Conservation (phyloP, 64 coral and sea anemone species). For the Porites australiensis region DNA sequence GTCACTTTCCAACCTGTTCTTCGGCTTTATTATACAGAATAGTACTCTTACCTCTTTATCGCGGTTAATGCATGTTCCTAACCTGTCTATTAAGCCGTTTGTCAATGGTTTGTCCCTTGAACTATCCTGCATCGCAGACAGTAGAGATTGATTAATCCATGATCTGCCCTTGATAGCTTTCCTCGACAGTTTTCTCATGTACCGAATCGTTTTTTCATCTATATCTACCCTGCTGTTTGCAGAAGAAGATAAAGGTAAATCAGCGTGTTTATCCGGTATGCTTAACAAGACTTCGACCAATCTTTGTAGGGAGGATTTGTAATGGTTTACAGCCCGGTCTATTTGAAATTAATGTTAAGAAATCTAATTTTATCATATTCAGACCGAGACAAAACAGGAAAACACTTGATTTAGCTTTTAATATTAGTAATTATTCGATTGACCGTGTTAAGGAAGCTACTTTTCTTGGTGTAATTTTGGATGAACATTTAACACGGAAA, state of each 20-base stretch:
- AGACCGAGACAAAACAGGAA: too few relatives aligned
- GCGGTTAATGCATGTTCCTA: constrained; percentile 79
- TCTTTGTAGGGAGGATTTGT: constrained; percentile 75
- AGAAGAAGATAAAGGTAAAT: constrained; percentile 4
- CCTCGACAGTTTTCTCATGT: constrained; percentile 70
- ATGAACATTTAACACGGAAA: too few relatives aligned
- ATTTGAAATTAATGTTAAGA: constrained; percentile 77
- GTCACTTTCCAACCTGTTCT: too few relatives aligned
- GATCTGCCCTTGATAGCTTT: constrained; percentile 82
- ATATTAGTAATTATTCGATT: too few relatives aligned
- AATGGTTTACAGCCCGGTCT: constrained; percentile 59
- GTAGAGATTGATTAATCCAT: constrained; percentile 77
- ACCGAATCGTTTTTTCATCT: constrained; percentile 38
- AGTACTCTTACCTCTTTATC: constrained; percentile 76
- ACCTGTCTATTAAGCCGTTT: constrained; percentile 54
- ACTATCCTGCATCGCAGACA: constrained; percentile 74
- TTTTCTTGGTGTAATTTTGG: too few relatives aligned
- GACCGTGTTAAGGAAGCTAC: too few relatives aligned
- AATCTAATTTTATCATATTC: too few relatives aligned
- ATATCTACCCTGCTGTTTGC: constrained; percentile 43
- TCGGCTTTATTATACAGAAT: not conserved
- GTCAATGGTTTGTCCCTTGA: constrained; percentile 59
- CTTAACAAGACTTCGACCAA: constrained; percentile 66
- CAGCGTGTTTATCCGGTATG: constrained; percentile 36
- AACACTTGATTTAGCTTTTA: too few relatives aligned